These are phyloP conservation scores for Germaria angustata DNA, from an alignment of 2,888 invertebrate genomes.

Conservation along the genomic window DNA sequence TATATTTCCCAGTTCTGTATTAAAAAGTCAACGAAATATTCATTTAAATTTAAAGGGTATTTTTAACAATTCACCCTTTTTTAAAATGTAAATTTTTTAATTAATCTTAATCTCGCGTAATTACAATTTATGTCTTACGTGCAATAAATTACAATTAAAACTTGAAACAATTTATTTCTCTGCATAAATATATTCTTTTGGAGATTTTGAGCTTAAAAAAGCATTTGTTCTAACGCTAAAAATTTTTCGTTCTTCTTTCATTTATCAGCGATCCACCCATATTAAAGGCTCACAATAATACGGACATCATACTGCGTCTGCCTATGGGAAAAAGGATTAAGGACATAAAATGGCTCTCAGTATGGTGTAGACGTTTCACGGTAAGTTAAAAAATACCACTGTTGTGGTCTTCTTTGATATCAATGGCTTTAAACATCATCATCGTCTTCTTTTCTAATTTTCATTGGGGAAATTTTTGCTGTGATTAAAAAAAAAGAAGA, in stretches of 20 bases:
- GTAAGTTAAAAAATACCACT: slow-evolving; percentile 80
- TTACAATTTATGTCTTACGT: slow-evolving; percentile 26
- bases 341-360: slow-evolving; percentile 94
- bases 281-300: slow-evolving; percentile 86
- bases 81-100: neutral
- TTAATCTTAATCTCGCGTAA: neutral
- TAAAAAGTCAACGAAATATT: too few species aligned
- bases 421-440: neutral
- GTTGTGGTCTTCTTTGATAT: slow-evolving; percentile 56
- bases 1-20: too few species aligned
- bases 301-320: slow-evolving; percentile 90
- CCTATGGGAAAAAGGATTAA: slow-evolving; percentile 91
- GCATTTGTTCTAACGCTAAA: neutral
- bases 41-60: neutral
- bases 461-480: neutral
- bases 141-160: slow-evolving; percentile 41
- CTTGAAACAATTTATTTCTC: neutral
- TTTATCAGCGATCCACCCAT: slow-evolving; percentile 89
- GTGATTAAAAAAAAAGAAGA: too few species aligned
- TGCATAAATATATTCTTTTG: slow-evolving; percentile 5
- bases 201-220: slow-evolving; percentile 9
- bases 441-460: neutral
- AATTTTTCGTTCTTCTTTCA: slow-evolving; percentile 66
- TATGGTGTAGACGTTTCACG: slow-evolving; percentile 95
- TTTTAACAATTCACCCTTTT: neutral